phyloP scores from a whole-genome alignment of 2,888 invertebrate species.

The Xestia xanthographa region DNA sequence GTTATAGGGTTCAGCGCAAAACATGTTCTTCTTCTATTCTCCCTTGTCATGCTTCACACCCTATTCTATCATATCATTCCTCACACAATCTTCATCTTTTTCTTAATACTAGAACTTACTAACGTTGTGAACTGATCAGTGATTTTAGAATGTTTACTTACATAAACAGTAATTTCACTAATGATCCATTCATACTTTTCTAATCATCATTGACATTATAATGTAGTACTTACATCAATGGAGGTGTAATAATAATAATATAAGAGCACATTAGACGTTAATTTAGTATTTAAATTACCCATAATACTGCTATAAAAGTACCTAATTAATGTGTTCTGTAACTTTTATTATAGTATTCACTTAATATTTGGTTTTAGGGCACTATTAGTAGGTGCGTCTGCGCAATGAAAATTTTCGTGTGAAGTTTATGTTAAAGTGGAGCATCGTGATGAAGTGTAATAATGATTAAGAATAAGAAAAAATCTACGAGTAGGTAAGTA shows the following conservation, averaged over 20 bases:
- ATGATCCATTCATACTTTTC: background rate
- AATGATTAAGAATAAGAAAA: constrained; percentile 31
- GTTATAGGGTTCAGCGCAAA: background rate
- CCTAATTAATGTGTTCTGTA: constrained; percentile 54
- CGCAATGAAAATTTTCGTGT: constrained; percentile 26
- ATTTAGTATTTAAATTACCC: constrained; percentile 50
- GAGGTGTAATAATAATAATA: constrained; percentile 33
- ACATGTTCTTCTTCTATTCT: background rate
- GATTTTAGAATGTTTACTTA: constrained; percentile 12
- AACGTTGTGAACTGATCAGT: no score
- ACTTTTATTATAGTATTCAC: constrained; percentile 46
- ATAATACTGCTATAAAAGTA: constrained; percentile 44
- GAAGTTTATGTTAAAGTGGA: constrained; percentile 29
- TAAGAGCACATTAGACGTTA: constrained; percentile 42
- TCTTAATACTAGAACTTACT: background rate
- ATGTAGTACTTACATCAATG: constrained; percentile 28
- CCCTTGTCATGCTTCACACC: background rate
- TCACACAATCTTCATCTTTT: background rate
- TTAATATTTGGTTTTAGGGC: constrained; percentile 51
- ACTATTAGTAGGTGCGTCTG: constrained; percentile 36
- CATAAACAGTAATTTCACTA: constrained; percentile 8
- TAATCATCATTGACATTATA: constrained; percentile 3
- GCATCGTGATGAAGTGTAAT: constrained; percentile 39
- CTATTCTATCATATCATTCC: background rate
- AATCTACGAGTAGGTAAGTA: background rate